phyloP scores from a whole-genome alignment of 2,888 invertebrate genomes.

The Physocephala rufipes region DNA sequence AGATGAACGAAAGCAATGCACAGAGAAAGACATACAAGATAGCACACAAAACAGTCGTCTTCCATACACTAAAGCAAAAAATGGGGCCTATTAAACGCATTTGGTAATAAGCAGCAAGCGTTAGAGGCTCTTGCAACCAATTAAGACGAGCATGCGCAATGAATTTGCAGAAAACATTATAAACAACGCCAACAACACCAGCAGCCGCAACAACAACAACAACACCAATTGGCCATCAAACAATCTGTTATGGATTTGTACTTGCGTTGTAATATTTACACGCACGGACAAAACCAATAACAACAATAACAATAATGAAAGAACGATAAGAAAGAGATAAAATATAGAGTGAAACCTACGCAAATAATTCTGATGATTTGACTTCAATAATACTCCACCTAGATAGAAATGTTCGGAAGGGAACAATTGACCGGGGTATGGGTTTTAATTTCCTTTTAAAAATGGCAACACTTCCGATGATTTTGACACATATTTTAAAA shows the following conservation, averaged over 20 bases:
- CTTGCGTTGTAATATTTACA: background rate
- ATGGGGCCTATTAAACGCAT: background rate
- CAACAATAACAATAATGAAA: background rate
- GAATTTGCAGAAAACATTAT: too few relatives aligned
- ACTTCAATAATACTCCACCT: too few relatives aligned
- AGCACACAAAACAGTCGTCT: conserved; percentile 24
- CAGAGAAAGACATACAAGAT: conserved; percentile 10
- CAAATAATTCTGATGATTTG: background rate
- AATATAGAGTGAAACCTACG: background rate
- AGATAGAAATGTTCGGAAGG: too few relatives aligned
- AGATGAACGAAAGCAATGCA: conserved; percentile 31
- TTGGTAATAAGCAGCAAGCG: too few relatives aligned
- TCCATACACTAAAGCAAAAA: background rate
- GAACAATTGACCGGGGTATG: too few relatives aligned
- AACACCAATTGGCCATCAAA: background rate
- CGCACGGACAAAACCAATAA: background rate
- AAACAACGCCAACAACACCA: conserved; percentile 20
- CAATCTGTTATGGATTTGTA: background rate
- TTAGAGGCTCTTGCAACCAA: background rate
- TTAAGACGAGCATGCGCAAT: conserved; percentile 40
- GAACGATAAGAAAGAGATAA: too few relatives aligned
- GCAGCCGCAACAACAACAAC: conserved; percentile 12
- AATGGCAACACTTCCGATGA: too few relatives aligned
- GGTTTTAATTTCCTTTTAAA: too few relatives aligned
- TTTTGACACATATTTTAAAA: too few relatives aligned